Conservation (phyloP, 2,888 invertebrate genomes). For the Stenurella melanura region DNA sequence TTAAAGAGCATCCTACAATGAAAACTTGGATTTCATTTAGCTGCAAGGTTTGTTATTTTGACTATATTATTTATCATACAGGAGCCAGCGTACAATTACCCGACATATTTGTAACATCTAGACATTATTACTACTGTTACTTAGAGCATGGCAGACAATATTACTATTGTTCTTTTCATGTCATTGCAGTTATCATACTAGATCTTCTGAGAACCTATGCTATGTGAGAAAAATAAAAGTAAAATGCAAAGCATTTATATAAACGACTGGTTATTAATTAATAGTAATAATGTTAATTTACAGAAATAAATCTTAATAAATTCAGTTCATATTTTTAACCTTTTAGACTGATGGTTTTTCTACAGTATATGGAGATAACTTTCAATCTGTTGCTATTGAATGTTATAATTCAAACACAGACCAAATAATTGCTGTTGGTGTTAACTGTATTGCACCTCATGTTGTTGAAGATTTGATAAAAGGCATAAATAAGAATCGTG, state of each 20-base stretch:
- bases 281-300: no score
- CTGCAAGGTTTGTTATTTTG: not conserved
- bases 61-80: not conserved
- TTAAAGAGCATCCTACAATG: conserved; percentile 83
- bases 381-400: conserved; percentile 80
- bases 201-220: no score
- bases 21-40: conserved; percentile 84
- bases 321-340: not conserved
- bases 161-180: no score
- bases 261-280: no score
- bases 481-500: conserved; percentile 72
- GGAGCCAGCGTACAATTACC: no score
- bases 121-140: no score
- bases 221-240: no score
- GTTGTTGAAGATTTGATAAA: conserved; percentile 77
- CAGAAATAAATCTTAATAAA: no score
- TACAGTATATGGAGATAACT: conserved; percentile 85
- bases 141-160: no score
- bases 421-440: conserved; percentile 87
- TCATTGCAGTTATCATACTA: no score
- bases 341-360: conserved; percentile 74
- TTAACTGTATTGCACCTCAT: conserved; percentile 86
- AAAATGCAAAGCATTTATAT: no score
- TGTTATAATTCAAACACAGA: conserved; percentile 76
- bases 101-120: no score